Base-by-base conservation (phyloP, 1,140 invertebrate genomes). In the Achatina immaculata region DNA sequence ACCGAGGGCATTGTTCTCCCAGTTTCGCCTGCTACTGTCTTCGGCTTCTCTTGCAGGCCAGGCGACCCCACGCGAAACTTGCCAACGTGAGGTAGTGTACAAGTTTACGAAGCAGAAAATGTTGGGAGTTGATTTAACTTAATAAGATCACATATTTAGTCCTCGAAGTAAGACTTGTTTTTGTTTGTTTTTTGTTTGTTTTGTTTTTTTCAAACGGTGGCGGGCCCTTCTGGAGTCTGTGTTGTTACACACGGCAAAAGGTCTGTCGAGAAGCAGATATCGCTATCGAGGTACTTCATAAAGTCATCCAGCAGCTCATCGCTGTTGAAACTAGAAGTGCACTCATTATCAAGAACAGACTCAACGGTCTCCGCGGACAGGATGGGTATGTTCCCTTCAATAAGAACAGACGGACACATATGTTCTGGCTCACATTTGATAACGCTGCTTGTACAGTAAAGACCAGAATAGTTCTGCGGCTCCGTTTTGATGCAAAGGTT, bases 351-450 rank as follows among this genome's bases (percentile, higher is more conserved):
- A n/a, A 73, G 43, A 11, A 45, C 40, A 21, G 38, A 40, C 16
- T 73, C 71, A 2, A 73, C 28, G 2, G 42, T 73, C 24, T 73
- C 71, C 1, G 71, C 38, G 1, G 71, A 73, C 21, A 73, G 48
- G 24, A 73, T 45, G 71, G 71, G 71, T 43, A 73, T 43, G 43
- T 51, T n/a, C 28, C 38, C 42, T 19, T 73, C 71, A 9, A 51
- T 40, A 28, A 34, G 28, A 31, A 34, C 43, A 7, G 71, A 6
- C 24, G 43, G 9, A 7, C 31, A 31, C 42, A 34, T 34, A 45
- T 73, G 71, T 34, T 45, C 71, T n/a, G 71, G 71, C 43, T 73
- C 71, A 45, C 38, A 43, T 73, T 73, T 73, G 43, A 73, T 48
- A 48, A 45, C 24, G 14, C 21, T n/a, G 11, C 24, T 34, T 40